Base-by-base conservation (phyloP, 2,113 vertebrate genomes). In the Chiloscyllium plagiosum region DNA sequence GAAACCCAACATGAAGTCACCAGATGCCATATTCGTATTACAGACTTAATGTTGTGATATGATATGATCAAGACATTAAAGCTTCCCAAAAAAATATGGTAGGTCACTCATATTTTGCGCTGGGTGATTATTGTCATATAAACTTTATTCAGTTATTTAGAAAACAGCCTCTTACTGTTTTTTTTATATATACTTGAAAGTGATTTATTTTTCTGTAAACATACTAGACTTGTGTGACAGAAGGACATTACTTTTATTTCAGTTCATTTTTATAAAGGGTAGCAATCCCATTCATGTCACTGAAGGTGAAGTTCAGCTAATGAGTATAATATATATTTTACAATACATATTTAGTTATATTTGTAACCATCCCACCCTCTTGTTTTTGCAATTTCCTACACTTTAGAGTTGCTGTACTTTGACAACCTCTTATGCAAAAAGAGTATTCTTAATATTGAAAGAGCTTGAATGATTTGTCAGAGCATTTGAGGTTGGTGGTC, bases 1-100 rank as follows among this genome's bases (percentile, higher is more conserved):
- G 89, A 93, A 93, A 93, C 89, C 89, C 89, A 93, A 93, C 89
- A 92, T 20, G n/a, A 61, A 90, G 61, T 93, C 89, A 93, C 33
- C 89, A 93, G 61, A 68, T 93, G 87, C 87, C 87, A 92, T 92
- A 92, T 92, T 92, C 56, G 52, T 92, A 92, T 92, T 92, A 13
- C 87, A 65, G n/a, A 61, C 26, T 33, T 56, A 90, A 90, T 65
- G 65, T 92, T 92, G 87, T 61, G 33, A 56, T 92, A 92, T 65
- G 87, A 92, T 92, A 33, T 61, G 87, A 90, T 92, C 56, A n/a
- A 65, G 52, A 89, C 86, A 89, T 89, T 89, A 56, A 89, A 89
- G 29, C 87, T 65, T 65, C 87, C 52, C 87, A 61, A 61, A 92
- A 61, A 4, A 92, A 17, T n/a, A 90, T 90, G 61, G 24, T 92